Base-by-base conservation (phyloP, 2,113 vertebrate species). In the Microcebus tavaratra region DNA sequence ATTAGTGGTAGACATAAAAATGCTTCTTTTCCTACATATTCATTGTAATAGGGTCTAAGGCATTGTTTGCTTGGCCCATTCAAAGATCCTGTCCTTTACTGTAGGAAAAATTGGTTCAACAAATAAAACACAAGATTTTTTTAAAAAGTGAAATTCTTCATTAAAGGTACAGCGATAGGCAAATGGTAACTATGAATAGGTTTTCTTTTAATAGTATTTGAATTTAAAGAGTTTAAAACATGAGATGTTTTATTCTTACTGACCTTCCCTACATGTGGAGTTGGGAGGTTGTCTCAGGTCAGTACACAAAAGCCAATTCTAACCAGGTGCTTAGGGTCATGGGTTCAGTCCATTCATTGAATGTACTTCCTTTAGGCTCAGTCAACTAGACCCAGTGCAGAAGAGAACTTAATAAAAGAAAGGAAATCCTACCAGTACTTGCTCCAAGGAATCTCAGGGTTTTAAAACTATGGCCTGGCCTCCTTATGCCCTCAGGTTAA, bases 381-480 rank as follows among this genome's bases (percentile, higher is more conserved):
- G 82, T 88, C 50, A 96, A 88, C 81, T 88, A 87, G 87, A 90
- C 34, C 36, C 67, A 90, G 80, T 78, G 34, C 45, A 97, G 83
- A 75, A 82, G 48, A 97, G 65, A 93, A 92, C 82, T 92, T 95
- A 94, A 97, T 90, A 97, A 95, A 94, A 78, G 55, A 90, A 95
- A 96, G 48, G 87, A 98, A 98, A 97, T 97, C 76, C 70, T 93
- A 90, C 59, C 53, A 97, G 83, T 48, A 91, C 89, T 55, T 82
- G 82, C 75, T 95, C 65, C 72, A 88, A 90, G 86, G 83, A 81
- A 79, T 93, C 59, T 55, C 39, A 80, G 57, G 11, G 29, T 90
- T 96, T 93, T 91, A 96, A 96, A 88, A 53, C 23, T 36, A 63
- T 95, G 79, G 76, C 55, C 87, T 94, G 80, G 73, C 65, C 68